Base-by-base conservation (phyloP, 2,888 invertebrate genomes). In the Gonocerus acuteangulatus region DNA sequence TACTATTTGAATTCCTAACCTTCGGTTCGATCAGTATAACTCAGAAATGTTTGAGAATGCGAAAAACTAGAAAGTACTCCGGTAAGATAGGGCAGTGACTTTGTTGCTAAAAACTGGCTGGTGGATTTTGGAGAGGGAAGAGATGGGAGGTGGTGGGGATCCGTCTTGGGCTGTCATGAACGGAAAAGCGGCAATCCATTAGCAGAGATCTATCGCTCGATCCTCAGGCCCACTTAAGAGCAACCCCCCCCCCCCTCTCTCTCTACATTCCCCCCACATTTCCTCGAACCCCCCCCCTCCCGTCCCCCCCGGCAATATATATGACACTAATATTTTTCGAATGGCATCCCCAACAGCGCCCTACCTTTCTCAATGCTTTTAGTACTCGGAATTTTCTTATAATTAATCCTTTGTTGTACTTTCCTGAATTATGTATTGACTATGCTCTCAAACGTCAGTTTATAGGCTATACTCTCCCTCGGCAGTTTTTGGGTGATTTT, bases 241-340 rank as follows among this genome's bases (percentile, higher is more conserved):
- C 16, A 11, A 23, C 52, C 22, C 52, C 21, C 39, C 22, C 39
- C 39, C 39, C 21, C 2, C 39, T 2, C 13, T 16, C 9, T 6
- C 19, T 13, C 34, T 19, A 32, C 32, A 32, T 32, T 11, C 32
- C 13, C 32, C 49, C 27, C 19, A 27, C 34, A n/a, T n/a, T n/a
- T n/a, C 49, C 18, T 18, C 32, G 13, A 11, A 18, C 4, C 21
- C 13, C 2, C n/a, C 19, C 9, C 15, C 16, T 15, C 2, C n/a
- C 19, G 9, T 11, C 16, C 27, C 49, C 1, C 52, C 2, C n/a
- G n/a, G 19, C 52, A 39, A 52, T 52, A 52, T 49, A 49, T 52
- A 52, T 52, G 22, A 52, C 52, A 39, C 52, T 52, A 52, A 52
- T 52, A 52, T 52, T 52, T 52, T 52, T 52, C 52, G 34, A 34